Base-by-base conservation (phyloP, 2,797 vertebrate species). In the Synaphobranchus kaupii region DNA sequence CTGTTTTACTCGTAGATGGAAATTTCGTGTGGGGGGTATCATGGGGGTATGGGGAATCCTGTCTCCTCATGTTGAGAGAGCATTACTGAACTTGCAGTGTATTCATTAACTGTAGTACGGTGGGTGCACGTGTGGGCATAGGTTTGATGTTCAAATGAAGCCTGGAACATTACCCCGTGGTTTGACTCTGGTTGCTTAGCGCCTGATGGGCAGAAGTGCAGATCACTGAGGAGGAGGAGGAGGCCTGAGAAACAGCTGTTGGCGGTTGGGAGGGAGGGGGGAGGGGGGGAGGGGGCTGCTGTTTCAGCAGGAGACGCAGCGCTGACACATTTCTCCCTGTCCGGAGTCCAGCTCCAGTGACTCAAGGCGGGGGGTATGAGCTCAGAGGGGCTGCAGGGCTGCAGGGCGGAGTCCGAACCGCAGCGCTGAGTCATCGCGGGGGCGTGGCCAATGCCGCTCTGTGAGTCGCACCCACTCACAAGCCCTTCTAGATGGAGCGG, bases 391-490 rank as follows among this genome's bases (percentile, higher is more conserved):
- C 31, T 13, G 15, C 4, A 25, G 47, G 44, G 17, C 60, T 34
- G 7, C 39, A 78, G 73, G 39, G 73, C 73, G 39, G 86, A 60
- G 80, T 54, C 78, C 13, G 47, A 71, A 68, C 44, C 63, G 22
- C 66, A 28, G 81, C 63, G 71, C 63, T 87, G 82, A 84, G 50
- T 87, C 81, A 87, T 47, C 81, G 8, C 17, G 50, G 66, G 8
- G n/a, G 28, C n/a, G 66, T 44, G 66, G n/a, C 58, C 78, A 52
- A 58, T 68, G 82, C 12, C 50, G 22, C 34, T 20, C 7, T 56
- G 56, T 12, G 15, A 68, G 39, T 44, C 71, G 28, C 81, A 63
- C 2, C 20, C 25, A 54, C 12, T 47, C 54, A 28, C n/a, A 52
- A 86, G 73, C 60, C 56, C 56, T 44, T 58, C 9, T 1, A 82